Conservation (phyloP, 2,797 vertebrate species). For the Babyrousa celebensis region DNA sequence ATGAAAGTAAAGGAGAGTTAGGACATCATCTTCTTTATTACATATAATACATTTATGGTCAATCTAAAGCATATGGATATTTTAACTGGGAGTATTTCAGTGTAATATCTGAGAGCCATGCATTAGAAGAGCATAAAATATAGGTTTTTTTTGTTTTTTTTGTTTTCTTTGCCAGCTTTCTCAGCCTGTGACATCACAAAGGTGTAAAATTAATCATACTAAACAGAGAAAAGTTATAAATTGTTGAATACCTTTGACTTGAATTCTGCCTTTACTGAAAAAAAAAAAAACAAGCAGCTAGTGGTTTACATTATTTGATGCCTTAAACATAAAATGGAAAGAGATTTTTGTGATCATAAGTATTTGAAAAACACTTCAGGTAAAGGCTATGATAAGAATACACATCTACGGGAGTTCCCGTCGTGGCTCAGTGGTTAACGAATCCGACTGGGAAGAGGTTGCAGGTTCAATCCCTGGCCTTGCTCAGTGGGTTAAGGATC, state of each 20-base stretch:
- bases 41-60: neutral
- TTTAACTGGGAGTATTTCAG: constrained; percentile 45
- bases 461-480: too few species aligned
- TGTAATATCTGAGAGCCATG: neutral
- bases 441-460: too few species aligned
- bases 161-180: neutral
- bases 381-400: constrained; percentile 78
- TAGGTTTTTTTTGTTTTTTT: neutral
- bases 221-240: constrained; percentile 75
- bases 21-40: constrained; percentile 20
- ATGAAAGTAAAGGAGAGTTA: constrained; percentile 15
- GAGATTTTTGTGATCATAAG: constrained; percentile 82
- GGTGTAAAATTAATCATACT: constrained; percentile 44
- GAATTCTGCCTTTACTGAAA: constrained; percentile 77
- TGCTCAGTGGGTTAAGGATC: too few species aligned
- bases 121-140: constrained; percentile 29
- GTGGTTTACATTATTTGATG: constrained; percentile 60
- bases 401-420: constrained; percentile 76
- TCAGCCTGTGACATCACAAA: constrained; percentile 1
- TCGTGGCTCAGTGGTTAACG: too few species aligned
- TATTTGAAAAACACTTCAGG: constrained; percentile 87
- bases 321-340: constrained; percentile 81
- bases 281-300: constrained; percentile 73
- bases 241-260: constrained; percentile 71
- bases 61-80: neutral